These are phyloP conservation scores for Orthosia incerta DNA, from an alignment of 2,888 invertebrate genomes.

Conservation along the genomic window DNA sequence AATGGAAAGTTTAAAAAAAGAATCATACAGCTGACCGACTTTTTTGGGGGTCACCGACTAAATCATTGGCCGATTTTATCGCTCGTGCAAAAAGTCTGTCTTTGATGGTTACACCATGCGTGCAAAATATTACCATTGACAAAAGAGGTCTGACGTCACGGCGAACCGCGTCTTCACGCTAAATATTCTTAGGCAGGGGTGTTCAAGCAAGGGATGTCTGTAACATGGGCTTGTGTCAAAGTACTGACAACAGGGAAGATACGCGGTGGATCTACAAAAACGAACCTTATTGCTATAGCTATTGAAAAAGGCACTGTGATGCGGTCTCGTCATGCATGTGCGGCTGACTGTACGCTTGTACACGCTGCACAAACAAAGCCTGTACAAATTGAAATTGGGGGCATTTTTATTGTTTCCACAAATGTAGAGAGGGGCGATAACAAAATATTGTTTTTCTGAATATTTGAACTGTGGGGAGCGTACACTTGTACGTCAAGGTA, in stretches of 20 bases:
- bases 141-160: constrained; percentile 10
- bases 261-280: constrained; percentile 6
- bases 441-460: constrained; percentile 45
- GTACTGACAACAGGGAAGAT: constrained; percentile 6
- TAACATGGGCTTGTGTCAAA: constrained; percentile 49
- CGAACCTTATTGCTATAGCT: background rate
- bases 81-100: background rate
- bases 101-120: background rate
- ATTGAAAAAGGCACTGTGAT: background rate
- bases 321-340: background rate
- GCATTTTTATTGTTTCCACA: constrained; percentile 62
- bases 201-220: constrained; percentile 25
- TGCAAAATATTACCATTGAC: constrained; percentile 18
- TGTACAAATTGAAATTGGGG: constrained; percentile 62
- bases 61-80: constrained; percentile 13
- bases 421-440: constrained; percentile 44
- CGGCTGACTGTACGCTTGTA: constrained; percentile 15
- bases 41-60: constrained; percentile 4
- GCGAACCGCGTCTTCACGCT: constrained; percentile 26
- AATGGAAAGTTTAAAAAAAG: constrained; percentile 3
- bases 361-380: constrained; percentile 55
- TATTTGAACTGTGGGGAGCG: constrained; percentile 40
- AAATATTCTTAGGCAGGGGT: constrained; percentile 22
- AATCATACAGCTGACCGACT: constrained; percentile 40
- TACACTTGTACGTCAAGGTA: constrained; percentile 16